phyloP scores from a whole-genome alignment of 1,140 invertebrate genomes.

The Apolygus lucorum region DNA sequence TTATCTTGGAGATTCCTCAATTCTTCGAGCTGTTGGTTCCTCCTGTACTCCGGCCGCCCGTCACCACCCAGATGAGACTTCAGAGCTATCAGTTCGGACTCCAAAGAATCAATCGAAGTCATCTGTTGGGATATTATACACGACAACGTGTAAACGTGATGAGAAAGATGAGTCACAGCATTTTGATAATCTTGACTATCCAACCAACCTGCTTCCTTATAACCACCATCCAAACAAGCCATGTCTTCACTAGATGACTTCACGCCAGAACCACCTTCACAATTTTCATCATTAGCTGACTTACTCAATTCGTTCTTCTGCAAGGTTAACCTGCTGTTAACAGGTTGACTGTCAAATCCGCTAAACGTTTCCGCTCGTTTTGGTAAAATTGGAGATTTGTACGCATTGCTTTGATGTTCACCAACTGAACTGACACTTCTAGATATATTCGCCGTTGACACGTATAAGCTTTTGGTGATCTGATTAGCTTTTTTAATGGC shows the following conservation, averaged over 20 bases:
- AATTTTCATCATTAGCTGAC: background rate
- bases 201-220: background rate
- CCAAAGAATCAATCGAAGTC: conserved; percentile 63
- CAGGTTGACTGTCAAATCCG: conserved; percentile 65
- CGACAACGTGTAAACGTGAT: conserved; percentile 69
- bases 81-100: conserved; percentile 52
- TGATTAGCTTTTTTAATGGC: conserved; percentile 61
- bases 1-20: conserved; percentile 63
- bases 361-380: conserved; percentile 89
- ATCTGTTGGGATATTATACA: conserved; percentile 76
- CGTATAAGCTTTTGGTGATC: conserved; percentile 57
- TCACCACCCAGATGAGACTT: conserved; percentile 37
- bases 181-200: conserved; percentile 53
- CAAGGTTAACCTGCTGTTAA: background rate
- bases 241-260: background rate
- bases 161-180: conserved; percentile 62
- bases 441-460: conserved; percentile 63
- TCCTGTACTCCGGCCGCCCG: conserved; percentile 50
- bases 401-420: conserved; percentile 76
- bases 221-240: background rate
- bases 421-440: conserved; percentile 85
- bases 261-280: background rate
- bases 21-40: conserved; percentile 64
- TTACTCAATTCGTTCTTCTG: background rate
- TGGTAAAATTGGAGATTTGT: conserved; percentile 71